phyloP scores from a whole-genome alignment of 1,140 invertebrate species.

The Drosophila kikkawai region DNA sequence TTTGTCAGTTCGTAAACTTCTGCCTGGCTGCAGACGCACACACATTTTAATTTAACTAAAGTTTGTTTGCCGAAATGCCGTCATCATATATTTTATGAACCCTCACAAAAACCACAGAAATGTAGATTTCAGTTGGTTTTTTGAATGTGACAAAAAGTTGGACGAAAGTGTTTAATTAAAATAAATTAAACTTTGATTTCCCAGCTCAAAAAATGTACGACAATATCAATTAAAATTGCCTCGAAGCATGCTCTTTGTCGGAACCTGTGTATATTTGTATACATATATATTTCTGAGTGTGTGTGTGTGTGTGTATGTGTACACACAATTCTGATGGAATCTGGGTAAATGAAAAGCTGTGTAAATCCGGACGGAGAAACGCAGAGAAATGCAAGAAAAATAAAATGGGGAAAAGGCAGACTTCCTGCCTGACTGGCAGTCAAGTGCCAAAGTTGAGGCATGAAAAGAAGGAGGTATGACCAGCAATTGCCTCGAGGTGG shows the following conservation, averaged over 20 bases:
- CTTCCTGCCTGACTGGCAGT: slow-evolving; percentile 55
- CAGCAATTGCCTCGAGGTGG: slow-evolving; percentile 25
- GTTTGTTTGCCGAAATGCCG: slow-evolving; percentile 16
- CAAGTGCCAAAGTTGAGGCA: slow-evolving; percentile 71
- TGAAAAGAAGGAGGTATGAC: slow-evolving; percentile 44
- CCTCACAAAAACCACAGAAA: slow-evolving; percentile 4
- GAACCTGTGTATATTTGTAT: slow-evolving; percentile 10
- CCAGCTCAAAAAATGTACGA: slow-evolving; percentile 14
- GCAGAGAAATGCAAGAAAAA: slow-evolving; percentile 28
- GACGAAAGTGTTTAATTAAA: slow-evolving; percentile 56
- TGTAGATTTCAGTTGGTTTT: not conserved
- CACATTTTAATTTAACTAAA: slow-evolving; percentile 16
- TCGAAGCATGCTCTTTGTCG: slow-evolving; percentile 24
- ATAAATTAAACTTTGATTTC: slow-evolving; percentile 59
- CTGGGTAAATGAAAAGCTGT: slow-evolving; percentile 54
- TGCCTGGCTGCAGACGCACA: not conserved
- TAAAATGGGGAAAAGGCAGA: slow-evolving; percentile 25
- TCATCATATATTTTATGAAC: slow-evolving; percentile 33
- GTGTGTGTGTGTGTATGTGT: not conserved
- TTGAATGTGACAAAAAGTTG: slow-evolving; percentile 17
- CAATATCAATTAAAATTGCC: slow-evolving; percentile 53
- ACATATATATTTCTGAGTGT: slow-evolving; percentile 2
- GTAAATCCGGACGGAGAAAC: slow-evolving; percentile 45
- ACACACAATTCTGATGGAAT: slow-evolving; percentile 15
- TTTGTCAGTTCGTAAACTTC: not conserved